These are phyloP conservation scores for Ochropleura plecta DNA, from an alignment of 2,888 invertebrate genomes.

Conservation along the genomic window DNA sequence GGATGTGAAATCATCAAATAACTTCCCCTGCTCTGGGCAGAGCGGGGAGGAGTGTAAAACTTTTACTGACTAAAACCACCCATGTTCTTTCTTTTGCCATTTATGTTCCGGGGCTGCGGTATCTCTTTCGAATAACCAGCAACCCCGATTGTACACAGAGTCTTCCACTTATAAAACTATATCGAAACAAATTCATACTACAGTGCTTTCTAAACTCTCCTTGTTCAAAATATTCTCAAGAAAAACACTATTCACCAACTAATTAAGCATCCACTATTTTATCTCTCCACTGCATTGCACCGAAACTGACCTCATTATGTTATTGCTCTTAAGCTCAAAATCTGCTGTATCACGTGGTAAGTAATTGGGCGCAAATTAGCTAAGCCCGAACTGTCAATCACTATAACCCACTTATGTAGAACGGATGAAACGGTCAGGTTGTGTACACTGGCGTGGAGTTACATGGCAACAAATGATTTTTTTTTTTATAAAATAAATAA, in stretches of 20 bases:
- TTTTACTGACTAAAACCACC: too few relatives aligned
- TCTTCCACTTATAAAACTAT: not conserved
- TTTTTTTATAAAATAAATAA: not conserved
- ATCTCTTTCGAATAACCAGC: too few relatives aligned
- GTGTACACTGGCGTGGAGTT: not conserved
- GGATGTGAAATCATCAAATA: too few relatives aligned
- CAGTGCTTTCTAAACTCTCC: not conserved
- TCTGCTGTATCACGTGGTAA: slow-evolving; percentile 78
- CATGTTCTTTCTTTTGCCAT: too few relatives aligned
- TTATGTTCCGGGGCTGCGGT: too few relatives aligned
- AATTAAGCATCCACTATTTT: slow-evolving; percentile 53
- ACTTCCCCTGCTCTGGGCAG: too few relatives aligned
- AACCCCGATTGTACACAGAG: not conserved
- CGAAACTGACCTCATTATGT: slow-evolving; percentile 68
- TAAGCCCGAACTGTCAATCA: slow-evolving; percentile 80
- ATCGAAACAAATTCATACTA: not conserved
- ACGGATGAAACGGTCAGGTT: slow-evolving; percentile 32
- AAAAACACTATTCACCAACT: slow-evolving; percentile 20
- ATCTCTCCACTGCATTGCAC: slow-evolving; percentile 67
- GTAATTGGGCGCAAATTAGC: slow-evolving; percentile 83
- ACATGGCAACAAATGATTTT: not conserved
- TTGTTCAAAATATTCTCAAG: not conserved
- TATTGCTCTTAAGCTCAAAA: slow-evolving; percentile 67
- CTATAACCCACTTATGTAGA: slow-evolving; percentile 58
- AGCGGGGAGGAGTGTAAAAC: too few relatives aligned